Conservation (phyloP, 2,888 invertebrate genomes). For the Acrobeloides nanus region DNA sequence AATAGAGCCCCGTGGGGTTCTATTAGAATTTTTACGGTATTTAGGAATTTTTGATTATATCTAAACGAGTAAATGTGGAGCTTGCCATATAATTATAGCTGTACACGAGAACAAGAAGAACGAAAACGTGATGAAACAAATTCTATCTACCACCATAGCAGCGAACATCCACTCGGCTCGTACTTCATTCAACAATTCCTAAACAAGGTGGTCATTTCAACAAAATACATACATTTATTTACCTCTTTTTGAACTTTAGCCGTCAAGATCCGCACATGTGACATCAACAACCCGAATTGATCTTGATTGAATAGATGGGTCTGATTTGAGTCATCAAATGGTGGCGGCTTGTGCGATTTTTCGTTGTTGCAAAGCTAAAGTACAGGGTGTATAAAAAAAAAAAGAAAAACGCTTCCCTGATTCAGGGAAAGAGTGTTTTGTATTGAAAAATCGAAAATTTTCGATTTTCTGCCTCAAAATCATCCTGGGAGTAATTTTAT, state of each 20-base stretch:
- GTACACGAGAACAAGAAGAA: slow-evolving; percentile 44
- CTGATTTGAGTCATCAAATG: no score
- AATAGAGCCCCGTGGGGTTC: no score
- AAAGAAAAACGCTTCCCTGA: no score
- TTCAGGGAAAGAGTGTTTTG: no score
- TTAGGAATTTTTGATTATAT: no score
- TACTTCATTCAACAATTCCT: slow-evolving; percentile 46
- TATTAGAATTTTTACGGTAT: no score
- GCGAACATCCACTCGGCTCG: slow-evolving; percentile 50
- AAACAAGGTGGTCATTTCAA: slow-evolving; percentile 6
- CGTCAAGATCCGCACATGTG: slow-evolving; percentile 31
- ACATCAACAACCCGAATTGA: slow-evolving; percentile 21
- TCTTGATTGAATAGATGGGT: slow-evolving; percentile 20
- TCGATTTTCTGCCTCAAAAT: no score
- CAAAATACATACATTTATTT: background rate
- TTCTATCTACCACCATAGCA: slow-evolving; percentile 45
- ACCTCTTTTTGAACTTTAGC: slow-evolving; percentile 48
- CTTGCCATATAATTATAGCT: slow-evolving; percentile 38
- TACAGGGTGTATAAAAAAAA: no score
- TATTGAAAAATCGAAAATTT: no score
- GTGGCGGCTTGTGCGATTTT: no score
- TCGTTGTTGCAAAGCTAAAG: no score
- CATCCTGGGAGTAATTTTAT: no score
- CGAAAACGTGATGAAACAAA: slow-evolving; percentile 48
- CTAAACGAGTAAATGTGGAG: slow-evolving; percentile 47